Evolutionary conservation across 1,140 invertebrate species (phyloP).

Genomic region (Phenacoccus solenopsis): DNA sequence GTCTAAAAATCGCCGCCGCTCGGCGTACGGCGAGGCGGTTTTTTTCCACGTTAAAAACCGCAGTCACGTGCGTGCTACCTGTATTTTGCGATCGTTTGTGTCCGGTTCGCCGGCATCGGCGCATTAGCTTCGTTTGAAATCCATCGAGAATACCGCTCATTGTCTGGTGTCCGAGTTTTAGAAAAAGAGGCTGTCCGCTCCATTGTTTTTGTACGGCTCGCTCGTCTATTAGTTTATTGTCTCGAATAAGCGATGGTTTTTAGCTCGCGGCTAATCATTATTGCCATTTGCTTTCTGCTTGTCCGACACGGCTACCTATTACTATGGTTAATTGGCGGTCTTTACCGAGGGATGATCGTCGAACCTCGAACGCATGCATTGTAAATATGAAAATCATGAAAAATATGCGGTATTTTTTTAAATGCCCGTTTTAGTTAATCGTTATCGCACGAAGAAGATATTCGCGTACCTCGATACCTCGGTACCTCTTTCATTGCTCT

Average conservation of each 20-base stretch:
- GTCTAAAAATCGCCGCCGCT: background rate
- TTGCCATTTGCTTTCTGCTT: conserved; percentile 12
- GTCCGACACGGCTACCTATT: background rate
- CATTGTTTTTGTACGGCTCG: conserved; percentile 11
- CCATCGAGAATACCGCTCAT: conserved; percentile 13
- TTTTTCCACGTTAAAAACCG: background rate
- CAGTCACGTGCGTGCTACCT: conserved; percentile 16
- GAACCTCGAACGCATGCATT: no score
- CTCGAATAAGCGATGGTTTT: background rate
- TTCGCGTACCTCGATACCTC: no score
- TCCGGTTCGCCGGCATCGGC: conserved; percentile 3
- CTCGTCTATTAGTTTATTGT: conserved; percentile 17
- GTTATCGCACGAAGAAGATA: no score
- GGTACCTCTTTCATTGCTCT: no score
- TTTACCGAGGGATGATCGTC: no score
- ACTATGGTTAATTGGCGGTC: conserved; percentile 5
- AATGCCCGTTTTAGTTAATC: background rate
- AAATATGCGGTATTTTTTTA: background rate
- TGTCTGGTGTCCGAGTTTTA: conserved; percentile 13
- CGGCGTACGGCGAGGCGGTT: background rate
- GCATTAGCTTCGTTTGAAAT: conserved; percentile 10
- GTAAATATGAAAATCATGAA: no score
- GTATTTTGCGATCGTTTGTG: conserved; percentile 8
- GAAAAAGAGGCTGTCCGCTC: conserved; percentile 1
- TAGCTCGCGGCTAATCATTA: conserved; percentile 11